phyloP scores from a whole-genome alignment of 2,113 vertebrate species.

The Thomomys bottae region DNA sequence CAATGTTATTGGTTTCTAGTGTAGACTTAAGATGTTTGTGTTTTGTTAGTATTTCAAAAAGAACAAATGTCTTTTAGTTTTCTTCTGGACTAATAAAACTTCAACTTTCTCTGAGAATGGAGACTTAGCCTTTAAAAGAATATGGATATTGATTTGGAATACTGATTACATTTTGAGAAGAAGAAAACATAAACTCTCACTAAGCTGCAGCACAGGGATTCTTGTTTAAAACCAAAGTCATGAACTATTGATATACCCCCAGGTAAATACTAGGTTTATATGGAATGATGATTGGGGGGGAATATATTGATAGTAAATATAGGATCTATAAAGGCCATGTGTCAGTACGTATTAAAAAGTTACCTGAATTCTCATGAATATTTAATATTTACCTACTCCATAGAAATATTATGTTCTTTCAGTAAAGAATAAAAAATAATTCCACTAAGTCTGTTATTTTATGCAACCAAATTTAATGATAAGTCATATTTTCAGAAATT shows the following conservation, averaged over 20 bases:
- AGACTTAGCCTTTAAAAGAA: constrained; percentile 34
- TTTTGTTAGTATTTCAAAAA: constrained; percentile 39
- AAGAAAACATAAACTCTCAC: constrained; percentile 36
- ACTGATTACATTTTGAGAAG: constrained; percentile 46
- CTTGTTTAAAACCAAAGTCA: constrained; percentile 53
- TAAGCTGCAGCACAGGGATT: constrained; percentile 39
- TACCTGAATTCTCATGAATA: constrained; percentile 61
- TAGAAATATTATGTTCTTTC: constrained; percentile 38
- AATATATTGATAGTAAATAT: constrained; percentile 49
- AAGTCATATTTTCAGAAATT: constrained; percentile 46
- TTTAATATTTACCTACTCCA: constrained; percentile 44
- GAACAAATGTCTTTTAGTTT: neutral
- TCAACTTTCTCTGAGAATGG: constrained; percentile 34
- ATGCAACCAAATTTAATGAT: neutral
- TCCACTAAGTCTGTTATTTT: constrained; percentile 34
- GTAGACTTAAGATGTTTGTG: constrained; percentile 23
- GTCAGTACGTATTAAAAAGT: constrained; percentile 66
- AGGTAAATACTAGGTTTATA: constrained; percentile 47
- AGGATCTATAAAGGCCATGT: constrained; percentile 54
- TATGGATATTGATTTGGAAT: constrained; percentile 55
- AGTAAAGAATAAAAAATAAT: constrained; percentile 73
- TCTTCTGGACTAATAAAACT: neutral
- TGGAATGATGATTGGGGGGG: neutral
- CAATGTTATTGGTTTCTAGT: constrained; percentile 19
- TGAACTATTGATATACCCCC: constrained; percentile 64